Conservation (phyloP, 2,113 vertebrate species). For the Ceratotherium simum region DNA sequence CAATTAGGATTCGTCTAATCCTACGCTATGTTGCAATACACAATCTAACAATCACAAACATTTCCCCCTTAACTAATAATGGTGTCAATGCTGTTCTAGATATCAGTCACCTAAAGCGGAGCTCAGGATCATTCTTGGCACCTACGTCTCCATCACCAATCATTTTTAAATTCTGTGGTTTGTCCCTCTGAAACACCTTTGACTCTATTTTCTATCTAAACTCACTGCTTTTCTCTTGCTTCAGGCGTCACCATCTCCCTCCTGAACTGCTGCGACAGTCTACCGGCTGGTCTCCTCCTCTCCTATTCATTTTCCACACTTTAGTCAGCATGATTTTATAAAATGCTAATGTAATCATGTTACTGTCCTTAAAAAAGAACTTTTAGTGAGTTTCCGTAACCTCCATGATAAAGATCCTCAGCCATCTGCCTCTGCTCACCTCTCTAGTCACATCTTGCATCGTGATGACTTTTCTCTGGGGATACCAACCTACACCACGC, state of each 20-base stretch:
- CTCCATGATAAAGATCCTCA: constrained; percentile 33
- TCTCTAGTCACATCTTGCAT: constrained; percentile 9
- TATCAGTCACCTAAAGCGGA: not conserved
- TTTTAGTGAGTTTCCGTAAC: constrained; percentile 63
- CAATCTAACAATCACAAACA: not conserved
- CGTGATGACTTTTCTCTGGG: not conserved
- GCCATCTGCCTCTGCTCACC: constrained; percentile 12
- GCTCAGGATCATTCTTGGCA: not conserved
- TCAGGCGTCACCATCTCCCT: not conserved
- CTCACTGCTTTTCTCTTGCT: not conserved
- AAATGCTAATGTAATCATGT: constrained; percentile 77
- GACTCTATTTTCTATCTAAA: not conserved
- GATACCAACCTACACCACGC: not conserved
- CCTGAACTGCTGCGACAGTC: not conserved
- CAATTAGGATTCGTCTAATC: constrained; percentile 5
- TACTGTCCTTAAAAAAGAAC: constrained; percentile 54
- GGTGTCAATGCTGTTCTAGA: not conserved
- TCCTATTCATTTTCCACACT: not conserved
- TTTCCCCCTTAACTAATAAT: not conserved
- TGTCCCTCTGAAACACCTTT: not conserved
- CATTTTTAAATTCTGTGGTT: not conserved
- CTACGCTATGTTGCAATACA: not conserved
- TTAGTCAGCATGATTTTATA: constrained; percentile 65
- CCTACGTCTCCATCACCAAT: not conserved
- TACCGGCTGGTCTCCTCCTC: not conserved